Evolutionary conservation across 2,888 invertebrate genomes (phyloP).

Genomic region (Psococerastis gibbosa): DNA sequence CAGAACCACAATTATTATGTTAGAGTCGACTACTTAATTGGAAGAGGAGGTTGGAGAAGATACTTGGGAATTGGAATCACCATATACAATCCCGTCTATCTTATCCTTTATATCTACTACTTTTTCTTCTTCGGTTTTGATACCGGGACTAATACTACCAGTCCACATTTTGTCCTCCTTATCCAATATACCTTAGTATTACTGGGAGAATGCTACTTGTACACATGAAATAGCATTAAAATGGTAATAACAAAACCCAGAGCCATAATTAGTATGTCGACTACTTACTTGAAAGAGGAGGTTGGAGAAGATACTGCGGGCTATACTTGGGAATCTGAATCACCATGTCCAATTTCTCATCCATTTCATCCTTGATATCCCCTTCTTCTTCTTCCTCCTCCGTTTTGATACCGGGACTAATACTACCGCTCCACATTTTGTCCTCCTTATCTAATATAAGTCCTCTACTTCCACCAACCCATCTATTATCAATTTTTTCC

Average conservation of each 20-base stretch:
- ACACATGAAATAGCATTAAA: too few species aligned
- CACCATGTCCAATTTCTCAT: background rate
- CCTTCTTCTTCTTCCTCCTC: background rate
- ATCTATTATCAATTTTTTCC: too few species aligned
- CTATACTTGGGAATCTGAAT: conserved; percentile 6
- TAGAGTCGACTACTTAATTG: conserved; percentile 7
- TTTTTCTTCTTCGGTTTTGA: background rate
- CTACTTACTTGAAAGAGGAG: conserved; percentile 7
- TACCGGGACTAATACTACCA: too few species aligned
- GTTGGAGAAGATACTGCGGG: background rate
- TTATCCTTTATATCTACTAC: background rate
- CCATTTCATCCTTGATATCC: background rate
- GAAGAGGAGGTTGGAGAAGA: conserved; percentile 2
- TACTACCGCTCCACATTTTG: too few species aligned
- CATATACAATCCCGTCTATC: background rate
- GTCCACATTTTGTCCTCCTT: too few species aligned
- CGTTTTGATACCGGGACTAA: background rate
- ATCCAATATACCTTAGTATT: too few species aligned
- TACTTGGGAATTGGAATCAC: conserved; percentile 4
- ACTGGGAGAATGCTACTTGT: too few species aligned
- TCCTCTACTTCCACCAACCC: too few species aligned
- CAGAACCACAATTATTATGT: too few species aligned
- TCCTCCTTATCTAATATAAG: too few species aligned
- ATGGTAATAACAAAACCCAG: too few species aligned
- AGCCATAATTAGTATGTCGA: too few species aligned